Base-by-base conservation (phyloP, 2,113 vertebrate species). In the Recurvirostra avosetta region DNA sequence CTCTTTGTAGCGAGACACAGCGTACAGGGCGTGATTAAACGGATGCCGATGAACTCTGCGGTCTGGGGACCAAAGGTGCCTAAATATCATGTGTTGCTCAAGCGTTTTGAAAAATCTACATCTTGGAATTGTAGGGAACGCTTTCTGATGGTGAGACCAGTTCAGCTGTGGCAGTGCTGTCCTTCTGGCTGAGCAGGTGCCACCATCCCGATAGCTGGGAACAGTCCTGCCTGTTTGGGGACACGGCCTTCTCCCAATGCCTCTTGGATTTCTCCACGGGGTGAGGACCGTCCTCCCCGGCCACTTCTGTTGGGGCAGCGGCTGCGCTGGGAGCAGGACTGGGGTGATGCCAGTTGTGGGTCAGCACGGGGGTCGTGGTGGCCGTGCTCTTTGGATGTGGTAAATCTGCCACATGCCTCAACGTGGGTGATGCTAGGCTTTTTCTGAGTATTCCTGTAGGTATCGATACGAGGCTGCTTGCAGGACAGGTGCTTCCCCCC, bases 231-330 rank as follows among this genome's bases (percentile, higher is more conserved):
- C 27, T 34, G 4, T 18, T 1, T 0, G 3, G 53, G 58, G n/a
- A 22, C 47, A 12, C 1, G 1, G 8, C 66, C 20, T 38, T 49
- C 7, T 82, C 63, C 50, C 1, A 0, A 1, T 32, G 41, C n/a
- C 23, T 45, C 25, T 30, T n/a, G 43, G 38, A 6, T 65, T 32
- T 66, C 20, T 50, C 3, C 1, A 19, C 11, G 5, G 5, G 29
- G 21, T 29, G 13, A 67, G 45, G 30, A 49, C 50, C 1, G 0
- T 56, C 36, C 55, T 74, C 30, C 59, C 40, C 1, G 1, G n/a
- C 36, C 11, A 0, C 41, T 29, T 7, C 61, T 27, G 36, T 36
- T 17, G 34, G 61, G 47, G 71, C 85, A 90, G 81, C 4, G 30
- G 68, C 75, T 36, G n/a, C 30, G 62, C 58, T 32, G 56, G 34